These are phyloP conservation scores for Charaxes varanes DNA, from an alignment of 1,140 invertebrate species.

Conservation along the genomic window DNA sequence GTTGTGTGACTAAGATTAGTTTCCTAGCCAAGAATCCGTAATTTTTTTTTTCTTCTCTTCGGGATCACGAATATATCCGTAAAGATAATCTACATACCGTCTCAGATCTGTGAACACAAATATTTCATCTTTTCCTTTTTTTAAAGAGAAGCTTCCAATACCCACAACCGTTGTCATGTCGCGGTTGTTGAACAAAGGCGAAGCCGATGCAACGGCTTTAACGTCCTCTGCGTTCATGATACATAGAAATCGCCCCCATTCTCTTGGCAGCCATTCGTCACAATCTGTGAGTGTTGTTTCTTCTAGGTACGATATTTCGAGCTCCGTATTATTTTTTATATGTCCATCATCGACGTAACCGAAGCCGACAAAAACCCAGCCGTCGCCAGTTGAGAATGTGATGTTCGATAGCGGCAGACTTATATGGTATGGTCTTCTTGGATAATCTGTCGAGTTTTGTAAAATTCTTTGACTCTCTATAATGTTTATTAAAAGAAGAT, in stretches of 20 bases:
- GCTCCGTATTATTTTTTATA: constrained; percentile 4
- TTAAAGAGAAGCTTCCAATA: constrained; percentile 1
- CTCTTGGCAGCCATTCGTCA: constrained; percentile 23
- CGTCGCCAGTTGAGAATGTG: neutral
- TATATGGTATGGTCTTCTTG: neutral
- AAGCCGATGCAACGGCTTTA: constrained; percentile 10
- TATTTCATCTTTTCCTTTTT: constrained; percentile 1
- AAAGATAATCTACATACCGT: neutral
- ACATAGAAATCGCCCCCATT: constrained; percentile 22
- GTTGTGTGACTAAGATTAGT: too few relatives aligned
- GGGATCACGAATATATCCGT: neutral
- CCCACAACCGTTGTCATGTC: neutral
- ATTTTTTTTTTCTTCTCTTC: too few relatives aligned
- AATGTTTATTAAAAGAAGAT: neutral
- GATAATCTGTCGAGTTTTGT: too few relatives aligned
- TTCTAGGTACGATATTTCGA: constrained; percentile 3
- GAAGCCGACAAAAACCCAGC: constrained; percentile 17
- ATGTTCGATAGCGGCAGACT: neutral
- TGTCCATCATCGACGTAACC: constrained; percentile 13
- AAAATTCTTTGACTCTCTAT: too few relatives aligned
- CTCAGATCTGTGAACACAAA: constrained; percentile 4
- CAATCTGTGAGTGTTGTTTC: constrained; percentile 10
- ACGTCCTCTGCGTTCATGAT: constrained; percentile 9
- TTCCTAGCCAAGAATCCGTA: too few relatives aligned
- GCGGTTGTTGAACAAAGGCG: constrained; percentile 8